These are phyloP conservation scores for Dipodomys spectabilis DNA, from an alignment of 2,113 vertebrate species.

Conservation along the genomic window DNA sequence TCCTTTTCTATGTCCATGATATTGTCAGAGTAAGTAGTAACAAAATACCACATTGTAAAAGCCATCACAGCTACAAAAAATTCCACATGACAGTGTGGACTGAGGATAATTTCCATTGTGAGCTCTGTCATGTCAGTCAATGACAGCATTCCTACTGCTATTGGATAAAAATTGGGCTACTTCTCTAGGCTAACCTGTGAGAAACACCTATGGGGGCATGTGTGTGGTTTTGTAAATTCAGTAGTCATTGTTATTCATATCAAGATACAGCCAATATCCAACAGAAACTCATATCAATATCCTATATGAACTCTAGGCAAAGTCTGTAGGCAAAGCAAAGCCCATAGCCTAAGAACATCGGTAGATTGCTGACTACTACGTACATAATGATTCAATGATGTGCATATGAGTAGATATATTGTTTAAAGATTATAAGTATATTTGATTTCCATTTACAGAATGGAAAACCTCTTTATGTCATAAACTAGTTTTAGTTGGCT, in stretches of 20 bases:
- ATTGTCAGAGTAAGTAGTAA: not conserved
- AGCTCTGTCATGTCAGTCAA: not conserved
- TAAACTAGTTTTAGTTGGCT: not conserved
- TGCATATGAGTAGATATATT: not conserved
- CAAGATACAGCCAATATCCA: not conserved
- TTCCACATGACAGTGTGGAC: not conserved
- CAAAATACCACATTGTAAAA: not conserved
- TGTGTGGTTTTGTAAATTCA: not conserved
- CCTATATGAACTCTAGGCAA: not conserved
- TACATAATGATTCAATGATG: not conserved
- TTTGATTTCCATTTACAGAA: slow-evolving; percentile 30
- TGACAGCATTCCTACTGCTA: not conserved
- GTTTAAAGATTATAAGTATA: not conserved
- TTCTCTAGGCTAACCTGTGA: not conserved
- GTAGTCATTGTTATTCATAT: not conserved
- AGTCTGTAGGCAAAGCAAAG: not conserved
- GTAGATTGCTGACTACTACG: not conserved
- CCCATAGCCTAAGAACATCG: not conserved
- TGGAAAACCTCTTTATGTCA: not conserved
- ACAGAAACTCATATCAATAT: not conserved
- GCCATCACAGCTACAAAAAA: not conserved
- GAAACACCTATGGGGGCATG: not conserved
- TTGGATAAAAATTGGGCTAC: not conserved
- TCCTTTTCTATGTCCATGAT: not conserved
- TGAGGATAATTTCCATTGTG: not conserved